Conservation (phyloP, 2,797 vertebrate species). For the Intellagama lesueurii region DNA sequence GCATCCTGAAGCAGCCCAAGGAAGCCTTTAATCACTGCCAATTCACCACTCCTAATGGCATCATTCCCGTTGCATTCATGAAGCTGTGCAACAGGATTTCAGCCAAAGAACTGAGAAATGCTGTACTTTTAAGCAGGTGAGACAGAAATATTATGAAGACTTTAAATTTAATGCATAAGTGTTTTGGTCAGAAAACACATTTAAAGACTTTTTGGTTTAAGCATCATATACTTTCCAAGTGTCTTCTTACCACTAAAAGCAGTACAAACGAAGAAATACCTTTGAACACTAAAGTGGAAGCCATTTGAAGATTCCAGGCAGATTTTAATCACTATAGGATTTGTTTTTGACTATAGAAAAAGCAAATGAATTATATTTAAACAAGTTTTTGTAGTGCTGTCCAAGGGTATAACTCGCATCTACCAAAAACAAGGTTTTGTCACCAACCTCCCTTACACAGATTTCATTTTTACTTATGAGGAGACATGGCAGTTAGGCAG, state of each 20-base stretch:
- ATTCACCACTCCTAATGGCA: too few relatives aligned
- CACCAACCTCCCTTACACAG: neutral
- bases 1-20: too few relatives aligned
- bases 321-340: neutral
- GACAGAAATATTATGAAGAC: neutral
- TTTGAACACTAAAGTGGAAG: neutral
- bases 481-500: neutral
- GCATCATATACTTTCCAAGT: neutral
- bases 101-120: neutral
- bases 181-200: neutral
- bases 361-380: neutral
- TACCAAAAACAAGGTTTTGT: neutral
- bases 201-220: neutral
- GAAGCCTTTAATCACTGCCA: too few relatives aligned
- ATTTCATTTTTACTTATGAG: neutral
- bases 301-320: neutral
- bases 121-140: neutral
- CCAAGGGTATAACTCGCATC: neutral
- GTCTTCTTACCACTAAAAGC: neutral
- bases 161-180: constrained; percentile 15
- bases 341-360: neutral
- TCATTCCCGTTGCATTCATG: too few relatives aligned
- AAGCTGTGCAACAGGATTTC: neutral
- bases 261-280: neutral
- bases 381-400: neutral